A percentile compares a stretch with the other conserved stretches of the same genome.
Evolutionary conservation across 2,113 vertebrate species (phyloP).

Genomic region (Melospiza georgiana): DNA sequence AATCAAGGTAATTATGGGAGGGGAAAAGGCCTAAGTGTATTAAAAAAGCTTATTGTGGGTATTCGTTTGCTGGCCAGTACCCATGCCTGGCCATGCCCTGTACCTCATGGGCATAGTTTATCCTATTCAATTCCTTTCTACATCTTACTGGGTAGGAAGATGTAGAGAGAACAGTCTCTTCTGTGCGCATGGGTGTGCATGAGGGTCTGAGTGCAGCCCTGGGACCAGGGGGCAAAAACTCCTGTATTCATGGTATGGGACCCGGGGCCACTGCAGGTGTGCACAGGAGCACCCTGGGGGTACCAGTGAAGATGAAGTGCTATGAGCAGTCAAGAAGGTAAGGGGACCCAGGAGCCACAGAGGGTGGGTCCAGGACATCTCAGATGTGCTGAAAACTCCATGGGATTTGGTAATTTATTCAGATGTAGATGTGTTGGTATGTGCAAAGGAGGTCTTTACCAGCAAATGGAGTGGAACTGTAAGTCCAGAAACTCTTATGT

Average conservation of each 20-base stretch:
- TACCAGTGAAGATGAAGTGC: neutral
- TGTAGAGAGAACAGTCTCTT: neutral
- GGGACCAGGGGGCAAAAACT: neutral
- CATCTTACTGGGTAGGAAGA: neutral
- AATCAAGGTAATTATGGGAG: neutral
- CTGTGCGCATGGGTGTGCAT: neutral
- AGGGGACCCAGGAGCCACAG: neutral
- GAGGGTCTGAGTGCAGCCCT: neutral
- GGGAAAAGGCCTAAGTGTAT: neutral
- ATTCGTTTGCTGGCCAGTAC: neutral
- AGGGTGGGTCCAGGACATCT: neutral
- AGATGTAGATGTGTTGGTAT: neutral
- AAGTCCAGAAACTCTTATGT: neutral
- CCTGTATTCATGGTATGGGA: neutral
- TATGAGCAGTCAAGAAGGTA: neutral
- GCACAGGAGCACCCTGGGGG: neutral
- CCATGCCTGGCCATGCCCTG: accelerated
- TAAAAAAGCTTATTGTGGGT: neutral
- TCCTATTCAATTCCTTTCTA: neutral
- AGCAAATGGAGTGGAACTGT: neutral
- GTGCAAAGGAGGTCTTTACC: neutral
- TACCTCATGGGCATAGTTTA: neutral
- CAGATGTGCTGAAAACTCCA: neutral
- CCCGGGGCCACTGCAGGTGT: neutral
- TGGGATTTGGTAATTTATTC: neutral